Percentiles rank a stretch among this genome's conserved stretches.
Conservation (phyloP, 2,113 vertebrate genomes). For the Felis chaus region DNA sequence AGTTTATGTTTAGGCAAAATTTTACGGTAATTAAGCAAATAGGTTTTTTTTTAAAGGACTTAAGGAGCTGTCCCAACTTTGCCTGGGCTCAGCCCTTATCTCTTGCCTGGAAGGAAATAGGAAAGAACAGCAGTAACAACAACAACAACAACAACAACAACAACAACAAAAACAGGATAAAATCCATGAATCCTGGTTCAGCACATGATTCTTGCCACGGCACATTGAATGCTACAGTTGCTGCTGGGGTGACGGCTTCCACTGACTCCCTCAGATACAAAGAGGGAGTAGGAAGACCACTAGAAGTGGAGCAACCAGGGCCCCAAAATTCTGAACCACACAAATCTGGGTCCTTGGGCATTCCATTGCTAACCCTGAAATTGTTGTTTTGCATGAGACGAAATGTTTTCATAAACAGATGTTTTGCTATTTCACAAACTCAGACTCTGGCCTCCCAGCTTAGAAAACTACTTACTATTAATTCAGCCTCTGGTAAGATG, state of each 20-base stretch:
- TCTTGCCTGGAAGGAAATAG: not conserved
- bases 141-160: too few relatives aligned
- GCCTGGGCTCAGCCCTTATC: not conserved
- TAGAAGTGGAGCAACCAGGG: not conserved
- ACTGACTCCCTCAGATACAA: not conserved
- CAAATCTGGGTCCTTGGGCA: not conserved
- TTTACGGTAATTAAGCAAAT: slow-evolving; percentile 1
- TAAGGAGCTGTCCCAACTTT: not conserved
- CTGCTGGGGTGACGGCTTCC: not conserved
- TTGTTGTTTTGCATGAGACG: not conserved
- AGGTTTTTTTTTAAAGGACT: not conserved
- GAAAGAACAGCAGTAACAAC: not conserved
- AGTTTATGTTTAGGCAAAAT: slow-evolving; percentile 11
- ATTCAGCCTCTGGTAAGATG: not conserved
- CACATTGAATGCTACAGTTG: not conserved
- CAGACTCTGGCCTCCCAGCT: not conserved
- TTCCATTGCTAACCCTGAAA: not conserved
- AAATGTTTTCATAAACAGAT: slow-evolving; percentile 33
- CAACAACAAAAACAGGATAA: not conserved
- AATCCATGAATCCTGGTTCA: not conserved
- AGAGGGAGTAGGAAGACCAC: not conserved
- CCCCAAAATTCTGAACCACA: not conserved
- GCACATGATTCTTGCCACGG: not conserved
- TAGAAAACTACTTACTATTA: slow-evolving; percentile 41
- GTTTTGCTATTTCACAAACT: slow-evolving; percentile 22